These are phyloP conservation scores for Laticauda laticaudata DNA, from an alignment of 2,113 vertebrate genomes.

Conservation along the genomic window DNA sequence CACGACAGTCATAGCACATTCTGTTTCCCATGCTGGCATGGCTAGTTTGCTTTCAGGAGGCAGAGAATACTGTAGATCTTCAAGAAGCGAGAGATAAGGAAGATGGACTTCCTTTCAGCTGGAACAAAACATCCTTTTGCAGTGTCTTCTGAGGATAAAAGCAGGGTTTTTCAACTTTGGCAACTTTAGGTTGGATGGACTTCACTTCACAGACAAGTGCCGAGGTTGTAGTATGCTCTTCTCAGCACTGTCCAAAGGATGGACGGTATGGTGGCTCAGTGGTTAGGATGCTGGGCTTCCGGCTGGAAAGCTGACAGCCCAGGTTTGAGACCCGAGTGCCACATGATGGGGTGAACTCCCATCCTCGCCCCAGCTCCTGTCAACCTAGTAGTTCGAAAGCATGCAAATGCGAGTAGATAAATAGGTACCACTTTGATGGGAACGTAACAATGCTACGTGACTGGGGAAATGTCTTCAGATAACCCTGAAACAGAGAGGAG, in stretches of 20 bases:
- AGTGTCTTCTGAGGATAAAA: not conserved
- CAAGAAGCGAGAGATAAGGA: not conserved
- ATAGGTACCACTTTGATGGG: not conserved
- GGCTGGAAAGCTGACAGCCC: not conserved
- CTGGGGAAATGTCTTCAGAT: not conserved
- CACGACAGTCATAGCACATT: not conserved
- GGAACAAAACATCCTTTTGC: not conserved
- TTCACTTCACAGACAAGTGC: not conserved
- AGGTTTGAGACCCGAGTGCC: not conserved
- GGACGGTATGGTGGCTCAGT: not conserved
- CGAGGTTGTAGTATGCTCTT: not conserved
- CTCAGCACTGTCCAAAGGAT: not conserved
- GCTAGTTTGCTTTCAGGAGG: not conserved
- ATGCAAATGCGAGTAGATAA: not conserved
- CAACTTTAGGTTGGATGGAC: not conserved
- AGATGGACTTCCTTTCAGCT: not conserved
- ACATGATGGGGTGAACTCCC: not conserved
- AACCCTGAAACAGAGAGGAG: not conserved
- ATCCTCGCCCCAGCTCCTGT: not conserved
- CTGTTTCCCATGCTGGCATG: not conserved
- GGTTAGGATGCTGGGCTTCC: not conserved
- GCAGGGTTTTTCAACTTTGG: not conserved
- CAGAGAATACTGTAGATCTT: not conserved
- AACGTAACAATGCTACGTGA: not conserved
- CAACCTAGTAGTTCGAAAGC: not conserved